Percentiles rank a stretch among this genome's conserved stretches.
phyloP scores from a whole-genome alignment of 2,113 vertebrate genomes.

The Campylomormyrus tamandua region DNA sequence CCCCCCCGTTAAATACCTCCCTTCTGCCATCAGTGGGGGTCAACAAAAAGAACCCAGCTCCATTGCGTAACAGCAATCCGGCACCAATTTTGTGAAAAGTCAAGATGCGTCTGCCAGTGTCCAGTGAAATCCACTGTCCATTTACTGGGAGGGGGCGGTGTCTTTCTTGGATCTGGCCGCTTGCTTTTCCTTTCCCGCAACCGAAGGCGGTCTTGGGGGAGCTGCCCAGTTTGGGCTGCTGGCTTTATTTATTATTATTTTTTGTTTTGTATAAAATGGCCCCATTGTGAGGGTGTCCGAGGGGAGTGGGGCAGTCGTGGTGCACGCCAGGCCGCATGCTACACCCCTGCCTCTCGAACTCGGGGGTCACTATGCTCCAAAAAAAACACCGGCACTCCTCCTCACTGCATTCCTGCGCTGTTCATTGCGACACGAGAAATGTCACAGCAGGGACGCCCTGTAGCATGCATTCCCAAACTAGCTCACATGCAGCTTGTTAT shows the following conservation, averaged over 20 bases:
- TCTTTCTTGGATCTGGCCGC: not conserved
- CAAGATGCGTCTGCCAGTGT: not conserved
- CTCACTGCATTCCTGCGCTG: not conserved
- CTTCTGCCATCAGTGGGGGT: conserved; percentile 24
- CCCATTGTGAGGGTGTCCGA: not conserved
- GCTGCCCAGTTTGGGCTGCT: not conserved
- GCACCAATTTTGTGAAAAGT: conserved; percentile 17
- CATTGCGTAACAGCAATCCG: conserved; percentile 11
- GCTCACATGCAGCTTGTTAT: not conserved
- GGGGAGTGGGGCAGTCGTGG: not conserved
- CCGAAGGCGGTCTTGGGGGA: not conserved
- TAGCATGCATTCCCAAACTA: not conserved
- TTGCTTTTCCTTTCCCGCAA: not conserved
- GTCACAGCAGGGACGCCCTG: not conserved
- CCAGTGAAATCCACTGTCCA: conserved; percentile 29
- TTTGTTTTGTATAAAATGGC: not conserved
- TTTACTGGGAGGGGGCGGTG: conserved; percentile 14
- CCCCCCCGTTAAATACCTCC: conserved; percentile 34
- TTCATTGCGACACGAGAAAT: not conserved
- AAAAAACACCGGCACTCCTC: not conserved
- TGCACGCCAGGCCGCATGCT: not conserved
- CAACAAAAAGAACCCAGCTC: conserved; percentile 41
- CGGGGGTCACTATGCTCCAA: not conserved
- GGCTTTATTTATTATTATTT: not conserved
- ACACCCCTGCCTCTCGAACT: not conserved